phyloP scores from a whole-genome alignment of 1,140 invertebrate species.

The Solen grandis region DNA sequence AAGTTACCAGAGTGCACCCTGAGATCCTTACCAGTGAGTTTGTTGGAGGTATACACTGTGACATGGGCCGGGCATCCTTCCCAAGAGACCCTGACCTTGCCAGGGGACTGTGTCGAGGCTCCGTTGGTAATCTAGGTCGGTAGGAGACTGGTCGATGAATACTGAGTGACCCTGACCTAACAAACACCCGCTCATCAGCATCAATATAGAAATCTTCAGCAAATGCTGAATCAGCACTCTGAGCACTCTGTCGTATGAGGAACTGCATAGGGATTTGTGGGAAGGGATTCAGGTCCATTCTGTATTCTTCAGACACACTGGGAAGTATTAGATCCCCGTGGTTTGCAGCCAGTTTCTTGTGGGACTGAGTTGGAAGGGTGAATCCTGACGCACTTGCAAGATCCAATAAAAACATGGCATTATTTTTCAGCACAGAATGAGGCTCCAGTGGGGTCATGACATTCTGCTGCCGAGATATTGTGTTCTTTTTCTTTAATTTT shows the following conservation, averaged over 20 bases:
- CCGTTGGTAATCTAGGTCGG: slow-evolving; percentile 74
- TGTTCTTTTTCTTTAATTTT: slow-evolving; percentile 78
- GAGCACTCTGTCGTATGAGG: slow-evolving; percentile 73
- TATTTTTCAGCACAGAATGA: slow-evolving; percentile 93
- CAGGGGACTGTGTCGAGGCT: slow-evolving; percentile 76
- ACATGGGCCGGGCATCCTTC: slow-evolving; percentile 71
- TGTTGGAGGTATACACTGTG: slow-evolving; percentile 68
- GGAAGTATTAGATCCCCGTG: slow-evolving; percentile 82
- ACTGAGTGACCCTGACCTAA: slow-evolving; percentile 76
- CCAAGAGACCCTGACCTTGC: slow-evolving; percentile 77
- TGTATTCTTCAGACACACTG: slow-evolving; percentile 75
- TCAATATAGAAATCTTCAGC: slow-evolving; percentile 78
- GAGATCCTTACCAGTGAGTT: slow-evolving; percentile 58
- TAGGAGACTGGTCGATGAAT: slow-evolving; percentile 60
- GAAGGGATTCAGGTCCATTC: slow-evolving; percentile 76
- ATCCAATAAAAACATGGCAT: slow-evolving; percentile 96
- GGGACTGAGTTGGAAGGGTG: slow-evolving; percentile 69
- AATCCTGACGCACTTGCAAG: slow-evolving; percentile 87
- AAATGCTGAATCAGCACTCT: slow-evolving; percentile 78
- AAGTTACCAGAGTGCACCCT: no score
- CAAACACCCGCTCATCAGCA: slow-evolving; percentile 75
- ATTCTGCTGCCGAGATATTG: slow-evolving; percentile 68
- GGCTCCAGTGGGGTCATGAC: slow-evolving; percentile 83
- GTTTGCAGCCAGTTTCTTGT: slow-evolving; percentile 79
- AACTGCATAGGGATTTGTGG: slow-evolving; percentile 77